Evolutionary conservation across 2,888 invertebrate genomes (phyloP).

Genomic region (Meiosimyza decipiens): DNA sequence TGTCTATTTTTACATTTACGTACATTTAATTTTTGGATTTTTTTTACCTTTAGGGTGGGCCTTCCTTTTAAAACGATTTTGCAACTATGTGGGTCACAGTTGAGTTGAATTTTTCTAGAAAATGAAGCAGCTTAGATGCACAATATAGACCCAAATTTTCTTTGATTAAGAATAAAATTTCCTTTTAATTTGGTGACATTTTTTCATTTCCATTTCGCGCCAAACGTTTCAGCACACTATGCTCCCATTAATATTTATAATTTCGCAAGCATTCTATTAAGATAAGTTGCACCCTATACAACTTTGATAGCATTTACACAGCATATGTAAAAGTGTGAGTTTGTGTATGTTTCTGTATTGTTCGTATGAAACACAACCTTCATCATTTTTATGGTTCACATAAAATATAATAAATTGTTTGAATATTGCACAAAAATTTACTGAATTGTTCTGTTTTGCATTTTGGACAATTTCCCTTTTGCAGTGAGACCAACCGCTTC

Average conservation of each 20-base stretch:
- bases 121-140: too few relatives aligned
- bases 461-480: constrained; percentile 2
- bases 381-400: constrained; percentile 46
- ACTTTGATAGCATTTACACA: too few relatives aligned
- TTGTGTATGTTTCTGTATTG: constrained; percentile 25
- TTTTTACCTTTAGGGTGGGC: constrained; percentile 2
- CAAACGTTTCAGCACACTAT: too few relatives aligned
- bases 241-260: too few relatives aligned
- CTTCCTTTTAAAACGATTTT: too few relatives aligned
- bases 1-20: not conserved
- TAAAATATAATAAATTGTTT: constrained; percentile 49
- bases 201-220: not conserved
- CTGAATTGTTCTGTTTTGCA: constrained; percentile 40
- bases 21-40: constrained; percentile 9
- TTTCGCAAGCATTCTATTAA: too few relatives aligned
- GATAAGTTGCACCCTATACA: too few relatives aligned
- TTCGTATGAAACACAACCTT: constrained; percentile 41
- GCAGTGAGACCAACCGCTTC: not conserved
- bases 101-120: too few relatives aligned
- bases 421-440: constrained; percentile 47
- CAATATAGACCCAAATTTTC: too few relatives aligned
- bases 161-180: too few relatives aligned
- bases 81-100: too few relatives aligned
- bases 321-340: not conserved
- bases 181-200: not conserved